These are phyloP conservation scores for Pitangus sulphuratus DNA, from an alignment of 2,797 vertebrate species.

Conservation along the genomic window DNA sequence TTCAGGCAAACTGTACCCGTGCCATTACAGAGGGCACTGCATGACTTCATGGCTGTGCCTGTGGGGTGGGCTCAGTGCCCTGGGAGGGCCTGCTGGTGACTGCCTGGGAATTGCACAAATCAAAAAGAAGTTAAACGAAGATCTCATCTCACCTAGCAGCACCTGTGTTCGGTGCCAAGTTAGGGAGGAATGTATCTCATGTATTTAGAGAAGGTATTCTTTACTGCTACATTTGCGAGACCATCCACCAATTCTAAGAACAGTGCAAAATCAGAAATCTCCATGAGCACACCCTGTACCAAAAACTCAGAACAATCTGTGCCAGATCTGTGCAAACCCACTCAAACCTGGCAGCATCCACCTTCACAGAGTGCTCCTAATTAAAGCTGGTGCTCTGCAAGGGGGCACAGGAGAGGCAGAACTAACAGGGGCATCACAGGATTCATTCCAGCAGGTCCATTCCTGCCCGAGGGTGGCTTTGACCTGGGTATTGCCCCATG, in stretches of 20 bases:
- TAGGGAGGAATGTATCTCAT: neutral
- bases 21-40: neutral
- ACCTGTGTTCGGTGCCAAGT: neutral
- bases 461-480: neutral
- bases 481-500: neutral
- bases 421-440: fast-evolving
- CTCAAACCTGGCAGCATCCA: neutral
- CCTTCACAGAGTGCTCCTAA: fast-evolving
- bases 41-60: neutral
- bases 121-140: neutral
- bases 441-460: neutral
- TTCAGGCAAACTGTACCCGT: neutral
- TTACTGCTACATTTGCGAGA: neutral
- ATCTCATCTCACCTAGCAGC: neutral
- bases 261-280: neutral
- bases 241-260: neutral
- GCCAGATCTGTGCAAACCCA: neutral
- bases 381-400: neutral
- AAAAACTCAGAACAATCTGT: neutral
- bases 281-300: fast-evolving
- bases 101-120: neutral
- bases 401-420: neutral
- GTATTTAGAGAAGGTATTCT: neutral
- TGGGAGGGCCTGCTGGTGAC: neutral
- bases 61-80: neutral